Conservation (phyloP, 2,888 invertebrate genomes). For the Ischnus inquisitorius region DNA sequence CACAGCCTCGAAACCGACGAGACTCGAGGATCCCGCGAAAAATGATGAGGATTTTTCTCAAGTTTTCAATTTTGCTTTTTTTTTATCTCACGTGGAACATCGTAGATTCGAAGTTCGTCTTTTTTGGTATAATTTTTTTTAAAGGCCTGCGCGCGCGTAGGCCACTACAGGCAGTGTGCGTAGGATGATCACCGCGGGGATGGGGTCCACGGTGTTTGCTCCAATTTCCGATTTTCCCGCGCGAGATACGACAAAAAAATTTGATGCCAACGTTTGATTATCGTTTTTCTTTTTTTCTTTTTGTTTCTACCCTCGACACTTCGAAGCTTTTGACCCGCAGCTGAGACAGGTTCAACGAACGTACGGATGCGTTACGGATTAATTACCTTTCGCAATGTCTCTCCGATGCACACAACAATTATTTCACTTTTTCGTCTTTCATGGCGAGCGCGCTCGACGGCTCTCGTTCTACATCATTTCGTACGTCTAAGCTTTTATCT, state of each 20-base stretch:
- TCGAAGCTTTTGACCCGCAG: neutral
- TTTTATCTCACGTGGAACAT: conserved; percentile 45
- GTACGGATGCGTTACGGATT: conserved; percentile 34
- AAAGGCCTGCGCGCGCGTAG: conserved; percentile 75
- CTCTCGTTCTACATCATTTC: conserved; percentile 58
- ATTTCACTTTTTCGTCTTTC: conserved; percentile 78
- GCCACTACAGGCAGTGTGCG: conserved; percentile 79
- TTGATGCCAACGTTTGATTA: conserved; percentile 37
- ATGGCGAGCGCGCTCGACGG: conserved; percentile 70
- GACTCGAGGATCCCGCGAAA: conserved; percentile 17
- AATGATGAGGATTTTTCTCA: neutral
- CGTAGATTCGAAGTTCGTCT: conserved; percentile 64
- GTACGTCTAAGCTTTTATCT: conserved; percentile 60
- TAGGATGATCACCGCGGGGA: conserved; percentile 49
- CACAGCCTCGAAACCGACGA: conserved; percentile 4
- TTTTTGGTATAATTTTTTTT: conserved; percentile 55
- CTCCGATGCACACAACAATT: conserved; percentile 60
- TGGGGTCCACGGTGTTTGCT: conserved; percentile 67
- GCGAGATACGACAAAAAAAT: conserved; percentile 54
- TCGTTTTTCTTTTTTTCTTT: conserved; percentile 10
- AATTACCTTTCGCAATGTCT: conserved; percentile 28
- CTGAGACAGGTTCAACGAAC: neutral
- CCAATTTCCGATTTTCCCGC: conserved; percentile 70
- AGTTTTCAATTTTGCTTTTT: neutral
- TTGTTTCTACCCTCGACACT: neutral